These are phyloP conservation scores for Charanyca ferruginea DNA, from an alignment of 2,888 invertebrate genomes.

Conservation along the genomic window DNA sequence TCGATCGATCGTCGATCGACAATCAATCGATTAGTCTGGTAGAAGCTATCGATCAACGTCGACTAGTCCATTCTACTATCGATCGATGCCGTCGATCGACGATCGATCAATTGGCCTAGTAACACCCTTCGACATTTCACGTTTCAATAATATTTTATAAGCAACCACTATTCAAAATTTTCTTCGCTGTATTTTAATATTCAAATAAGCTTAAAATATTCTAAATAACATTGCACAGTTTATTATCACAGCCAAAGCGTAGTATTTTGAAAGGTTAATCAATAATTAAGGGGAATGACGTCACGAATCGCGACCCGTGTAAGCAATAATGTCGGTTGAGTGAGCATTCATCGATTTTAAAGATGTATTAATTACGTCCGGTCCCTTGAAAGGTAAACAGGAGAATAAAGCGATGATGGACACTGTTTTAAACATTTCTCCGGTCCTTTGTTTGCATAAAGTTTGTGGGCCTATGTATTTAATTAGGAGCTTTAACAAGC, in stretches of 20 bases:
- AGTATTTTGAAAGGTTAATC: constrained; percentile 58
- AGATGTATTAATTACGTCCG: constrained; percentile 58
- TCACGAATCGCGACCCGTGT: constrained; percentile 46
- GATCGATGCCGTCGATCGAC: no score
- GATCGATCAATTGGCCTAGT: no score
- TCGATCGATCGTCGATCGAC: no score
- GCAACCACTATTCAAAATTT: background rate
- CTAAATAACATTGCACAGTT: background rate
- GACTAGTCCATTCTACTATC: no score
- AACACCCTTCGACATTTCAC: no score
- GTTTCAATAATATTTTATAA: no score
- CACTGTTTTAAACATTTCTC: constrained; percentile 12
- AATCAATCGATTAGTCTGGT: no score
- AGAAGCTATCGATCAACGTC: no score
- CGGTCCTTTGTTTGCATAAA: constrained; percentile 10
- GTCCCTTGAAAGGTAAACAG: constrained; percentile 51
- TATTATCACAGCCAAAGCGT: constrained; percentile 39
- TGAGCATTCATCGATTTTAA: constrained; percentile 61
- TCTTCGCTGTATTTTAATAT: background rate
- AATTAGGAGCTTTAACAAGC: no score
- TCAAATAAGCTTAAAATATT: constrained; percentile 2
- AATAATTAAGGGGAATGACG: constrained; percentile 60
- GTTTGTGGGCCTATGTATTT: background rate
- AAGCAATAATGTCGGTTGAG: constrained; percentile 53
- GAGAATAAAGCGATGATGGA: constrained; percentile 6